These are phyloP conservation scores for Anguilla obscura DNA, from an alignment of 2,797 vertebrate species.

Conservation along the genomic window DNA sequence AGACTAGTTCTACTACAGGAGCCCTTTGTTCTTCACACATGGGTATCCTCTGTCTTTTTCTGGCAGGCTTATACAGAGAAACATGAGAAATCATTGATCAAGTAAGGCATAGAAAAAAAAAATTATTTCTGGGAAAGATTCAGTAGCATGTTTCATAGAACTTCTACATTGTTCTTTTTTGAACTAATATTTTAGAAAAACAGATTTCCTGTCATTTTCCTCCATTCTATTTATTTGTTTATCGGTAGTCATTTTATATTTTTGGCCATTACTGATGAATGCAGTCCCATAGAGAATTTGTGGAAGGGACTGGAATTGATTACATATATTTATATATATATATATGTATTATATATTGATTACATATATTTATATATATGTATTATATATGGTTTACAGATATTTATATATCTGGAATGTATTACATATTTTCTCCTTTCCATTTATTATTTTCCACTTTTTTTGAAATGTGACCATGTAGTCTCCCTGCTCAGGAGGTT, in stretches of 20 bases:
- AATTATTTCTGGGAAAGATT: conserved; percentile 7
- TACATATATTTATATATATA: neutral
- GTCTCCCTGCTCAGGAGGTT: conserved; percentile 25
- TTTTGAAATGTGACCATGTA: conserved; percentile 22
- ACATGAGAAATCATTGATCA: conserved; percentile 17
- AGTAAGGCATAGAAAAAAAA: neutral
- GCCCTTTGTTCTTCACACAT: conserved; percentile 11
- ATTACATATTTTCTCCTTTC: neutral
- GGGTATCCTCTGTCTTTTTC: neutral
- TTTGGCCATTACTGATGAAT: neutral
- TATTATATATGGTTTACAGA: neutral
- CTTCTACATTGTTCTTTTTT: neutral
- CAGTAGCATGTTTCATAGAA: neutral
- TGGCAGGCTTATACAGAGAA: neutral
- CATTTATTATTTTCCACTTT: neutral
- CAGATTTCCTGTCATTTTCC: neutral
- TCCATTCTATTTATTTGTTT: neutral
- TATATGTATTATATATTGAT: neutral
- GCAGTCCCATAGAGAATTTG: neutral
- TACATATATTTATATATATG: neutral
- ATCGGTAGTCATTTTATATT: neutral
- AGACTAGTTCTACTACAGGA: conserved; percentile 27
- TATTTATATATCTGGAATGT: neutral
- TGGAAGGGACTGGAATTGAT: conserved; percentile 6
- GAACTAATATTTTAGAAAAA: neutral